Conservation (phyloP, 2,113 vertebrate species). For the Stercorarius parasiticus region DNA sequence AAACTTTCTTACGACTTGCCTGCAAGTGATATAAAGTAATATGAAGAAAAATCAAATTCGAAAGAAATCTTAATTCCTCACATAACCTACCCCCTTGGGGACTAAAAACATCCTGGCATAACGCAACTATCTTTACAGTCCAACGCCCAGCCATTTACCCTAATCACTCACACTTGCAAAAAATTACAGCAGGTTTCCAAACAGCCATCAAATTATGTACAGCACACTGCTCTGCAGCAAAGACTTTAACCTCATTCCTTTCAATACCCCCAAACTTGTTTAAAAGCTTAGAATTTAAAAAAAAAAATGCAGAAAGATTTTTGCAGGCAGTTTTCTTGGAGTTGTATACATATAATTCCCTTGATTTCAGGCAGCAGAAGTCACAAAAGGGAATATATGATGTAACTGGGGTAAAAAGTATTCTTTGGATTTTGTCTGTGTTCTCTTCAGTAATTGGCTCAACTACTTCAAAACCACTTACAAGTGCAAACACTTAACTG, state of each 20-base stretch:
- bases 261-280: background rate
- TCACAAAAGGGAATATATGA: background rate
- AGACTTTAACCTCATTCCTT: background rate
- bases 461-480: background rate
- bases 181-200: background rate
- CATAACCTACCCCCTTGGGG: background rate
- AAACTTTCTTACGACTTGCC: background rate
- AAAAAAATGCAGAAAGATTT: background rate
- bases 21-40: background rate
- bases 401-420: background rate
- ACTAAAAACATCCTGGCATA: background rate
- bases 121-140: background rate
- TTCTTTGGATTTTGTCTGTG: background rate
- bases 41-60: background rate
- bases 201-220: background rate
- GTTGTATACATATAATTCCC: background rate
- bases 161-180: background rate
- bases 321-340: background rate
- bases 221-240: background rate
- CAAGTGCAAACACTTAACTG: background rate
- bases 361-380: background rate
- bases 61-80: background rate
- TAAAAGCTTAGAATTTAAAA: background rate
- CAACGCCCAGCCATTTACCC: background rate
- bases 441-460: background rate